Evolutionary conservation across 2,888 invertebrate species (phyloP).

Genomic region (Nymphalis urticae): DNA sequence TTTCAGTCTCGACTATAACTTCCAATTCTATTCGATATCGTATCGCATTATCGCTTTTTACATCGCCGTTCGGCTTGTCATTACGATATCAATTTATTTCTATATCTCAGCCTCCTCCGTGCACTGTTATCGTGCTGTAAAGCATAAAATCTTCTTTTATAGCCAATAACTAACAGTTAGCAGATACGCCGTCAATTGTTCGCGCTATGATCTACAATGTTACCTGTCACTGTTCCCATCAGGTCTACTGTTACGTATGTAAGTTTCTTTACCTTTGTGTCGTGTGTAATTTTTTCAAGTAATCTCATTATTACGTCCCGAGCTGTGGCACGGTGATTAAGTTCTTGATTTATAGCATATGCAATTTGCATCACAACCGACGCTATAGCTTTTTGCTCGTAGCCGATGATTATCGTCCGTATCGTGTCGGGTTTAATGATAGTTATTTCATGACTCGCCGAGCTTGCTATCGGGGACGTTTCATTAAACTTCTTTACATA

Average conservation of each 20-base stretch:
- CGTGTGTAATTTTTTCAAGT: constrained; percentile 72
- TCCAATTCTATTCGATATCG: constrained; percentile 59
- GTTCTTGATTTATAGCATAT: constrained; percentile 78
- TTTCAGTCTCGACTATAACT: constrained; percentile 68
- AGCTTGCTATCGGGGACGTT: constrained; percentile 73
- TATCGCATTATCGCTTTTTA: constrained; percentile 73
- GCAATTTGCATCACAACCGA: constrained; percentile 78
- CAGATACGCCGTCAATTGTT: constrained; percentile 36
- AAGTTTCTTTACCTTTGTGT: constrained; percentile 23
- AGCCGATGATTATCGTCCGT: constrained; percentile 78
- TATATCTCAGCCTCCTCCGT: constrained; percentile 18
- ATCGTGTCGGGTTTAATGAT: constrained; percentile 80
- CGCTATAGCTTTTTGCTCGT: constrained; percentile 75
- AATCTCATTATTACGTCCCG: constrained; percentile 76
- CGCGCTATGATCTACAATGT: constrained; percentile 50
- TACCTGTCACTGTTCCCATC: constrained; percentile 55
- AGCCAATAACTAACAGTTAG: constrained; percentile 33
- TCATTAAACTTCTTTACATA: constrained; percentile 78
- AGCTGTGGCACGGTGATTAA: constrained; percentile 73
- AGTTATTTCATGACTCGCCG: constrained; percentile 78
- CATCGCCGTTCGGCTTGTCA: constrained; percentile 60
- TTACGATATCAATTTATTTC: constrained; percentile 48
- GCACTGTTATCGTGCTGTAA: constrained; percentile 22
- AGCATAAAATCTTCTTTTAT: constrained; percentile 31
- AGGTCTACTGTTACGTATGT: constrained; percentile 25